Evolutionary conservation across 2,797 vertebrate species (phyloP), one percentile per base, ranked within the genome.

Genomic region (Schizopygopsis malacanthus): DNA sequence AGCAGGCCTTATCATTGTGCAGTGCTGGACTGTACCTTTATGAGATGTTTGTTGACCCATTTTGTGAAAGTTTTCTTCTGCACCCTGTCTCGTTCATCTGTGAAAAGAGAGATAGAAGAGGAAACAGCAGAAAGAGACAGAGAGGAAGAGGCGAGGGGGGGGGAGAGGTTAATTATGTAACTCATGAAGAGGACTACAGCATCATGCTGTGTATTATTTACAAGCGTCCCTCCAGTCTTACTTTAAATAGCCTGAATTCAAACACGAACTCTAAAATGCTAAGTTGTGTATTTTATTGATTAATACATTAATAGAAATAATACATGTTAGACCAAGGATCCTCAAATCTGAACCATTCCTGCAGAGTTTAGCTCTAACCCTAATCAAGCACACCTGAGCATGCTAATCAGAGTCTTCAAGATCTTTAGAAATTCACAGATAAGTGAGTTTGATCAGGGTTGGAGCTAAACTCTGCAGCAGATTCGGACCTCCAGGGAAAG

Each of bases 31-130:
- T 92, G 41, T 94, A 99, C 98, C 97, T 99, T 99, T 95, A 99
- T 99, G 93, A 99, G 96, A 94, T 99, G 98, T 89, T 99, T 99
- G 95, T 99, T 99, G 95, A 99, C 97, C 98, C 98, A 99, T 94
- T 99, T 99, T n/a, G 98, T 99, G 94, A 99, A 99, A 3, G 98
- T 99, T 95, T 99, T 99, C 96, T 99, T 99, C 95, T 99, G 98
- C 90, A 99, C 98, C 85, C 98, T 92, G 95, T 99, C 98, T 88
- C 98, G 96, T 92, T 99, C 98, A 96, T 99, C 98, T 99, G 93
- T 79, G 92, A 86, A 89, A 88, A 87, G 91, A 91, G 91, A 82
- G 77, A 80, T 7, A 63, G 73, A 77, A 45, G 50, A 71, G 45
- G 39, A 59, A 37, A 45, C 25, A 37, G 39, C 16, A 67, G 78